These are phyloP conservation scores for Volucella inanis DNA, from an alignment of 2,888 invertebrate species.

Conservation along the genomic window DNA sequence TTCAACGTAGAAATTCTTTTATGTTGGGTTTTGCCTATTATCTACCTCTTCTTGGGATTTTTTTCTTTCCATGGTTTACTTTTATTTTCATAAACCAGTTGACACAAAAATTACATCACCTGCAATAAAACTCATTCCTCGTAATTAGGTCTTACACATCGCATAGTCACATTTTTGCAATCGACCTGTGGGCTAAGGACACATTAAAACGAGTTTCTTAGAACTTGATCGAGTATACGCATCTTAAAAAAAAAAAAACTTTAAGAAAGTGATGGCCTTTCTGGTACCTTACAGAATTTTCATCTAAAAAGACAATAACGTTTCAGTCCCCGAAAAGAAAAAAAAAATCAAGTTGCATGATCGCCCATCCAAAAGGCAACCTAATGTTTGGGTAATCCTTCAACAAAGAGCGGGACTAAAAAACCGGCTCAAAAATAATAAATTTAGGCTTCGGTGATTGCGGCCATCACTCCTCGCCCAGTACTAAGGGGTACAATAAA, in stretches of 20 bases:
- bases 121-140: not conserved
- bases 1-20: too few relatives aligned
- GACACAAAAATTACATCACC: constrained; percentile 22
- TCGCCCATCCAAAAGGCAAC: constrained; percentile 35
- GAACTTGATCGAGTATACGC: constrained; percentile 1
- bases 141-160: not conserved
- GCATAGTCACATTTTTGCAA: not conserved
- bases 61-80: not conserved
- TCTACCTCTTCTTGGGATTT: not conserved
- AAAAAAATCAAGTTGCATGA: constrained; percentile 47
- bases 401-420: constrained; percentile 38
- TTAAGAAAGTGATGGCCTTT: constrained; percentile 15
- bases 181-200: not conserved
- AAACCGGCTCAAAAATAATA: constrained; percentile 26
- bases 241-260: constrained; percentile 48
- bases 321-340: constrained; percentile 17
- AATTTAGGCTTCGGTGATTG: constrained; percentile 32
- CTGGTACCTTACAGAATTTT: constrained; percentile 40
- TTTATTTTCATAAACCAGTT: constrained; percentile 36
- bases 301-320: constrained; percentile 33
- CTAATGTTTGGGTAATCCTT: constrained; percentile 50
- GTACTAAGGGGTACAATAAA: constrained; percentile 68
- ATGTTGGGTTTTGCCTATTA: too few relatives aligned
- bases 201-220: constrained; percentile 34
- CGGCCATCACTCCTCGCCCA: constrained; percentile 59